Conservation (phyloP, 2,888 invertebrate genomes). For the Colletes collaris region DNA sequence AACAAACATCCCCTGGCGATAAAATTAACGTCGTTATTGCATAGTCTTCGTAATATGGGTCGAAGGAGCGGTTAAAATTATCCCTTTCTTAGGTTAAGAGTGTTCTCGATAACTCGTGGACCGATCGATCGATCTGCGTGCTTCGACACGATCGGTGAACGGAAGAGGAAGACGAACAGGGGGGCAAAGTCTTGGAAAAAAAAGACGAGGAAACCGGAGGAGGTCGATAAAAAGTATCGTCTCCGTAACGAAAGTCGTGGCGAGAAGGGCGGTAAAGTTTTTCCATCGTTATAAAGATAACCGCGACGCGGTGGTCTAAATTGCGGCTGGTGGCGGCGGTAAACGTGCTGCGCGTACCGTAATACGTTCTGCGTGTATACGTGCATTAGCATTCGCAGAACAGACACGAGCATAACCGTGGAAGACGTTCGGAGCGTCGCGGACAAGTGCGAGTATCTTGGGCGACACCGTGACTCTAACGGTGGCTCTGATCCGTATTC, state of each 20-base stretch:
- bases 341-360: conserved; percentile 38
- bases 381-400: conserved; percentile 35
- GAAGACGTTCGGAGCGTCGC: conserved; percentile 8
- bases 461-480: conserved; percentile 1
- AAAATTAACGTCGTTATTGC: no score
- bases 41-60: no score
- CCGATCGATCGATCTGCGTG: not conserved
- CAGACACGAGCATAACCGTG: conserved; percentile 25
- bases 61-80: no score
- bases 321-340: not conserved
- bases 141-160: not conserved
- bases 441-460: conserved; percentile 14
- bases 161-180: not conserved
- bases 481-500: conserved; percentile 32
- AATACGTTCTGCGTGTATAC: conserved; percentile 11
- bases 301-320: conserved; percentile 10
- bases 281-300: conserved; percentile 46
- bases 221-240: conserved; percentile 39
- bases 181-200: not conserved
- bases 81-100: no score
- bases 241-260: conserved; percentile 21
- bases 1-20: no score
- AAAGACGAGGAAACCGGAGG: not conserved
- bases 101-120: conserved; percentile 2
- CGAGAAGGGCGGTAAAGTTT: not conserved